Evolutionary conservation across 2,113 vertebrate species (phyloP), one percentile per base, ranked within the genome.

Genomic region (Fregetta grallaria): DNA sequence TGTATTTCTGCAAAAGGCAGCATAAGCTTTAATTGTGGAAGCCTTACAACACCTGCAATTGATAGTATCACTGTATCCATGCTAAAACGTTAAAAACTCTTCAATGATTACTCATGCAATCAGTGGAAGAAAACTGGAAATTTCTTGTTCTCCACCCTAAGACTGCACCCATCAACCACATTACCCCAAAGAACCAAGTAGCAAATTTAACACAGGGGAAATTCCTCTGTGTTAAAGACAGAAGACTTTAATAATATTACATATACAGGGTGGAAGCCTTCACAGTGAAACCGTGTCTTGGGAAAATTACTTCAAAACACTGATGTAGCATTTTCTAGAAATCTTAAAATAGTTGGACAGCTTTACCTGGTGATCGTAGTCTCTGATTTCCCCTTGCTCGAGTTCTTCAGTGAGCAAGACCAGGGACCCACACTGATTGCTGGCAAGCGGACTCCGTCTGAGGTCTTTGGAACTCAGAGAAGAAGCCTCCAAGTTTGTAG

Each of bases 321-420:
- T 29, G 55, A 71, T 25, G 29, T 0, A 71, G 58, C 40, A 19
- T 70, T 85, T 89, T 56, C 40, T 65, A 74, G 52, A 71, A 22
- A 78, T 38, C 19, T 62, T 74, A 8, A 14, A 78, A 44, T 0
- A 79, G 52, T 0, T 32, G 38, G 38, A 62, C 42, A 92, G 38
- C 11, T 95, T 98, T 97, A 99, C 99, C 99, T 97, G 97, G 38
- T 97, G 98, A 25, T 94, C 91, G 38, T 98, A 97, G 71, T 98
- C 96, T 92, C 97, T 77, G 23, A 97, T 97, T 40, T 98, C 98
- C 52, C 96, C 98, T 77, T 98, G 98, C 91, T 98, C 98, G 0
- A 98, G 98, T 76, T 99, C 99, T 97, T 99, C 99, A 4, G 98
- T 98, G 56, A 99, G 98, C 6, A 99, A 99, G 52, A 99, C 98